Percentiles rank a stretch among this genome's conserved stretches.
phyloP scores from a whole-genome alignment of 2,797 vertebrate species.

The Sus cebifrons region DNA sequence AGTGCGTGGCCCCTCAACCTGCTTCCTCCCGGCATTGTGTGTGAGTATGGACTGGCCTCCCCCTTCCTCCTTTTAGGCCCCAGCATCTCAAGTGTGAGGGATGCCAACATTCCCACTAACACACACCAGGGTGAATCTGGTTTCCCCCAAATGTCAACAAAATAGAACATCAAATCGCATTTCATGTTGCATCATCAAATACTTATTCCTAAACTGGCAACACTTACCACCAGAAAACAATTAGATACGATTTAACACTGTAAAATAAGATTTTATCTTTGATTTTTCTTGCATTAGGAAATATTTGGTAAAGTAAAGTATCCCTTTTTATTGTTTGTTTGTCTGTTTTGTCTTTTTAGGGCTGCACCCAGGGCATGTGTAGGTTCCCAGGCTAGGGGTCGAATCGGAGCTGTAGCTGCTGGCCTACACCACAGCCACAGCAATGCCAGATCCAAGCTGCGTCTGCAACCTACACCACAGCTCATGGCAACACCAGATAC shows the following conservation, averaged over 20 bases:
- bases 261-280: constrained; percentile 32
- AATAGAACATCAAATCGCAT: not conserved
- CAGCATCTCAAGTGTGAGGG: not conserved
- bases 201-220: not conserved
- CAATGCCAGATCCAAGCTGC: too few species aligned
- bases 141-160: not conserved
- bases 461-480: too few species aligned
- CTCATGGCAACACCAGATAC: too few species aligned
- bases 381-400: too few species aligned
- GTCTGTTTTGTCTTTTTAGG: too few species aligned
- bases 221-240: not conserved
- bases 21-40: not conserved
- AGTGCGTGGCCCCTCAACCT: not conserved
- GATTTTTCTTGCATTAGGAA: constrained; percentile 20
- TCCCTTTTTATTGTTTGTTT: not conserved
- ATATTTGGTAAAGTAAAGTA: constrained; percentile 30
- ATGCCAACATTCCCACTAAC: not conserved
- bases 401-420: too few species aligned
- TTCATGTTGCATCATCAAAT: not conserved
- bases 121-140: too few species aligned
- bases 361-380: too few species aligned
- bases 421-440: too few species aligned
- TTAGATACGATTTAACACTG: not conserved
- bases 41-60: too few species aligned
- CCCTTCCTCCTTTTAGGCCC: not conserved